Conservation (phyloP, 2,113 vertebrate species). For the Gracilinanus agilis region DNA sequence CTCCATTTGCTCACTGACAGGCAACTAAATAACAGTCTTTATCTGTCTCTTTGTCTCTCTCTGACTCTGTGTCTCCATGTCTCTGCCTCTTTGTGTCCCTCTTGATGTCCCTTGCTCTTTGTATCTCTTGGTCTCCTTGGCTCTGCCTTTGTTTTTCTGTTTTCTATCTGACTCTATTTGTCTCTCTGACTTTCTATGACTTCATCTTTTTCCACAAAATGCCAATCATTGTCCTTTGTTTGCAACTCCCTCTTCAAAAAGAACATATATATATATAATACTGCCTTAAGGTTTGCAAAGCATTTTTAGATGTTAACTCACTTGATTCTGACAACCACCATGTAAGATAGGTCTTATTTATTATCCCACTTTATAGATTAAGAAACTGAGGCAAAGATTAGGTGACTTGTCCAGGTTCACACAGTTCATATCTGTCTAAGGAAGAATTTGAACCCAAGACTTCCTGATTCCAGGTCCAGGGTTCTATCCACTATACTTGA, state of each 20-base stretch:
- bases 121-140: not conserved
- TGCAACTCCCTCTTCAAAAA: not conserved
- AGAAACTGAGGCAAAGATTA: not conserved
- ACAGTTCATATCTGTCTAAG: not conserved
- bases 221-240: not conserved
- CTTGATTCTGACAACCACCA: not conserved
- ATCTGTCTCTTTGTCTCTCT: not conserved
- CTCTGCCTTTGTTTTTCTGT: not conserved
- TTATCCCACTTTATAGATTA: not conserved
- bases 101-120: not conserved
- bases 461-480: not conserved
- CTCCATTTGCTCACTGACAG: not conserved
- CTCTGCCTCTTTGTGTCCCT: not conserved
- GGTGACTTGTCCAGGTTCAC: not conserved
- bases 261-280: not conserved
- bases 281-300: not conserved
- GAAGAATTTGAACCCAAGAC: not conserved
- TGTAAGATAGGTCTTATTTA: not conserved
- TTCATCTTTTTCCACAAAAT: not conserved
- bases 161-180: not conserved
- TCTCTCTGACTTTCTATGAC: not conserved
- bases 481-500: not conserved
- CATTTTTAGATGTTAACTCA: not conserved
- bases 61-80: no score
- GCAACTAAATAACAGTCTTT: not conserved